Conservation (phyloP, 2,797 vertebrate species). For the Potorous gilbertii region DNA sequence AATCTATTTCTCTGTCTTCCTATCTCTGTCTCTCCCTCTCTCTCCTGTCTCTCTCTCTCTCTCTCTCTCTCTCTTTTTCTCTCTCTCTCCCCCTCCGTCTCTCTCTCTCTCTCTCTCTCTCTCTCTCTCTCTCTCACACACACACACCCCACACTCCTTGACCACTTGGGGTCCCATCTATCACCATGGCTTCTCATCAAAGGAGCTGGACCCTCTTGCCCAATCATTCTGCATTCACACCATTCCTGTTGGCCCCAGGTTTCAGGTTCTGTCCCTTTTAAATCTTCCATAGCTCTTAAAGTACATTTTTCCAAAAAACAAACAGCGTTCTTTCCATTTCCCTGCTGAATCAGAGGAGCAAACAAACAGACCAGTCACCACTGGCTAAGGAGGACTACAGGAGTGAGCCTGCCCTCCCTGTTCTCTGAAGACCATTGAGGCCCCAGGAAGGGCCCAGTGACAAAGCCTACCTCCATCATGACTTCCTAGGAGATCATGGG, state of each 20-base stretch:
- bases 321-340: neutral
- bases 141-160: neutral
- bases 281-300: no score
- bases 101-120: no score
- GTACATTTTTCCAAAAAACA: neutral
- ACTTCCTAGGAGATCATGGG: neutral
- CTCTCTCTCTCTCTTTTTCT: no score
- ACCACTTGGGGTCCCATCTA: neutral
- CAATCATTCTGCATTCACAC: neutral
- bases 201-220: neutral
- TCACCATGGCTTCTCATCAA: no score
- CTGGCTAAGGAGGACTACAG: no score
- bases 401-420: neutral
- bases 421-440: neutral
- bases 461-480: neutral
- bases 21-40: no score
- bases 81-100: no score
- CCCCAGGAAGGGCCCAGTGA: no score
- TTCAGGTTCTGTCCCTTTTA: neutral
- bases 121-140: no score
- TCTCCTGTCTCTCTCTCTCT: neutral
- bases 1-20: neutral
- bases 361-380: neutral
- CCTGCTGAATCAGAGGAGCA: neutral
- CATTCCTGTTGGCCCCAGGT: neutral